Evolutionary conservation across 1,140 invertebrate species (phyloP), one percentile per base, ranked within the genome.

Genomic region (Odontomachus brunneus): DNA sequence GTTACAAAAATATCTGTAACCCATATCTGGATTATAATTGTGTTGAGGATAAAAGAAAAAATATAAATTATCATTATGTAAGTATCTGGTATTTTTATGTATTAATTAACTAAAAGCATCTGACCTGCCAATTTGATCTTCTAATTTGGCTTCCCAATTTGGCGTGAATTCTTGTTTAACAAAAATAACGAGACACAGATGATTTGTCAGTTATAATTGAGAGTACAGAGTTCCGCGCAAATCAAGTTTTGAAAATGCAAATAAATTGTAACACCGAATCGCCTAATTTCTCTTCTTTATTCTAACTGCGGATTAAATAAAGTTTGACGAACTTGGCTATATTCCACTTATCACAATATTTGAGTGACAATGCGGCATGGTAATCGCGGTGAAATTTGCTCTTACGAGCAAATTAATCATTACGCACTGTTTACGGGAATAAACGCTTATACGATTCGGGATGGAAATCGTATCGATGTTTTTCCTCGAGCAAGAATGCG

Each of bases 391-490:
- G 17, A 69, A n/a, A 14, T 19, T 11, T 24, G 44, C 14, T 44
- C 1, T 9, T 65, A 9, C 14, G n/a, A n/a, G n/a, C n/a, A 49
- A 75, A 75, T 55, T 72, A 72, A 75, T 17, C 44, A 48, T 14
- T 14, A 63, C 15, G 14, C 63, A 14, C 29, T 51, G 22, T 55
- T 51, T 51, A 7, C 24, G n/a, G 29, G 11, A 62, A 59, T 59
- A 5, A 73, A 60, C 19, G 5, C 0, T 15, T 62, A 49, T n/a
- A 26, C 11, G 5, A 60, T 51, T 63, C 29, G 9, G 48, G 38
- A 49, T 62, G 24, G 2, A 73, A 7, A 60, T 73, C 2, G 1
- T 49, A 73, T 60, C 17, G 26, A 7, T 63, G 7, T 74, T 63
- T n/a, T 65, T 75, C n/a, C 26, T 51, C 17, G 33, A 33, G 14